Percentiles rank a stretch among this genome's conserved stretches.
phyloP scores from a whole-genome alignment of 2,797 vertebrate species.

The Thripadectes ignobilis region DNA sequence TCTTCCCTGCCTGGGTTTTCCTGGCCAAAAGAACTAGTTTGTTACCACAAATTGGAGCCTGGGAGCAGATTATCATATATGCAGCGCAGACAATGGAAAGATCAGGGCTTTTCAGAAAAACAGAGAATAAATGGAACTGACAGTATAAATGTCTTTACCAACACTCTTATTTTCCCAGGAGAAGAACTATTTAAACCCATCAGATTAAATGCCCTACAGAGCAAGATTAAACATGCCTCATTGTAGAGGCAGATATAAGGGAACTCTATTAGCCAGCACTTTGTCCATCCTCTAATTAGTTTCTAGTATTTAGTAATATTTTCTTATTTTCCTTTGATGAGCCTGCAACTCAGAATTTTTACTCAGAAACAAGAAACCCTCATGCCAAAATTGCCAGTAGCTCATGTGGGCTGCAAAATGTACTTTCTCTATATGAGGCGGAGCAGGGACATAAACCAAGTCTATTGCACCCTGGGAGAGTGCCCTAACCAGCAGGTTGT shows the following conservation, averaged over 20 bases:
- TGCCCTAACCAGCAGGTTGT: neutral
- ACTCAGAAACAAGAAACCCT: neutral
- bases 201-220: neutral
- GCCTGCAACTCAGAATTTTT: neutral
- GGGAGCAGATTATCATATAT: neutral
- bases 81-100: neutral
- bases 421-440: neutral
- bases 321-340: neutral
- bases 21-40: neutral
- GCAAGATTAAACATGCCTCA: neutral
- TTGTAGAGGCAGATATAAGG: neutral
- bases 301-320: neutral
- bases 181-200: neutral
- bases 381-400: neutral
- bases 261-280: neutral
- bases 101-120: neutral
- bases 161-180: neutral
- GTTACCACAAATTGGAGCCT: neutral
- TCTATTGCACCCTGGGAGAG: fast-evolving
- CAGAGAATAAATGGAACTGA: neutral
- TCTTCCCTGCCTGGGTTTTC: neutral
- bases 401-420: neutral
- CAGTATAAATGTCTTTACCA: neutral
- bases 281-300: neutral
- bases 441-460: neutral